Conservation (phyloP, 2,113 vertebrate genomes). For the Procavia capensis region DNA sequence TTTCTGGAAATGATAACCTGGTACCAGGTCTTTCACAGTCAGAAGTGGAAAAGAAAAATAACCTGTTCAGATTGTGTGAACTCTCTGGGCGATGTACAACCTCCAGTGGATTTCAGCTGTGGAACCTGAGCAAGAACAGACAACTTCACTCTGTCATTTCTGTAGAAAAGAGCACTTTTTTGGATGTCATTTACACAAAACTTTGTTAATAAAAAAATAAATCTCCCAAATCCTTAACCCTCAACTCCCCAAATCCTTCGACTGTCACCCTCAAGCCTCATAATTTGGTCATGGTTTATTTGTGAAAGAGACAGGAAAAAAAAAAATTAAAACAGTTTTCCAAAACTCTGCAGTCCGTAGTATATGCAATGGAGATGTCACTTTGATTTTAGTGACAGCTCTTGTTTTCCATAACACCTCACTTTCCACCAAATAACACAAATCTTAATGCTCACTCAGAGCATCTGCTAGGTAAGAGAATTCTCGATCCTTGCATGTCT, state of each 20-base stretch:
- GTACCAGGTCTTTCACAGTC: conserved; percentile 55
- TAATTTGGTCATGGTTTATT: background rate
- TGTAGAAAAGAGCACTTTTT: conserved; percentile 16
- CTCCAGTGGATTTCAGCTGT: conserved; percentile 43
- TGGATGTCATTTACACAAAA: conserved; percentile 41
- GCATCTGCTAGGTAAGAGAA: conserved; percentile 92
- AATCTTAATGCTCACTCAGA: conserved; percentile 87
- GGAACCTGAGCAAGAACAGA: background rate
- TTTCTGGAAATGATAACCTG: conserved; percentile 79
- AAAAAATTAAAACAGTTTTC: background rate
- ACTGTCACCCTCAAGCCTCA: background rate
- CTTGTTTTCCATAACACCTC: background rate
- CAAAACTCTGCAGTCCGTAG: background rate
- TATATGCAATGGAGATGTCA: background rate
- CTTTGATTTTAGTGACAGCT: background rate
- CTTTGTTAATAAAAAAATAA: conserved; percentile 7
- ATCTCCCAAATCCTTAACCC: background rate
- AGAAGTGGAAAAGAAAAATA: conserved; percentile 67
- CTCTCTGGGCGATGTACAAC: conserved; percentile 43
- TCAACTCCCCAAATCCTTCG: background rate
- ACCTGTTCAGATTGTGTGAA: conserved; percentile 32
- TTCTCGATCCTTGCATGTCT: conserved; percentile 90
- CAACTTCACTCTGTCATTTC: conserved; percentile 12
- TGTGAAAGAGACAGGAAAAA: background rate
- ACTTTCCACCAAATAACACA: background rate